A percentile compares a stretch with the other conserved stretches of the same genome.
phyloP scores from a whole-genome alignment of 2,888 invertebrate species.

The Drosophila melanosoma region DNA sequence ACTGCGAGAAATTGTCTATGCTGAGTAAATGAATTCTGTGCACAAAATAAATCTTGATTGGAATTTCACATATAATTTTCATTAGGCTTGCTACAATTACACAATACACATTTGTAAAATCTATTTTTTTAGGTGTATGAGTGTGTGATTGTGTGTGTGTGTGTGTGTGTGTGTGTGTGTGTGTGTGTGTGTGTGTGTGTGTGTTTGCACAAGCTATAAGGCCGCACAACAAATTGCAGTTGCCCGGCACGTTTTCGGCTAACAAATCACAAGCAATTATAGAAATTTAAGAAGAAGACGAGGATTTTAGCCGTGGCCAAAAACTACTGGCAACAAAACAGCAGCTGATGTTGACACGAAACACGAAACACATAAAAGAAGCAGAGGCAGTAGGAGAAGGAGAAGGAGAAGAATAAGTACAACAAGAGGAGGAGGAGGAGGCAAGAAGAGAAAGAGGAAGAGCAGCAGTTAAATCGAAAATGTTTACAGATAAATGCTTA shows the following conservation, averaged over 20 bases:
- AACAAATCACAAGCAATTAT: constrained; percentile 81
- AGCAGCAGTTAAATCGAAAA: constrained; percentile 68
- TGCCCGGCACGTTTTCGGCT: constrained; percentile 75
- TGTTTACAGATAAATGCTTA: constrained; percentile 73
- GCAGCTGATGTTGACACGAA: constrained; percentile 78
- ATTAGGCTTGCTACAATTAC: neutral
- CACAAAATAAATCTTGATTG: neutral
- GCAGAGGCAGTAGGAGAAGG: neutral
- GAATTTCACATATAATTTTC: neutral
- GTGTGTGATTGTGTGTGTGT: constrained; percentile 18
- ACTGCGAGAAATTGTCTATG: constrained; percentile 10
- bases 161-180: constrained; percentile 19
- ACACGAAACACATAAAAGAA: constrained; percentile 52
- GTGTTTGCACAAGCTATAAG: constrained; percentile 34
- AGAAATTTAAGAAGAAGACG: constrained; percentile 79
- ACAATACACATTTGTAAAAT: neutral
- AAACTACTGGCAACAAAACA: constrained; percentile 38
- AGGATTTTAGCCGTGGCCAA: constrained; percentile 20
- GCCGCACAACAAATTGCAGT: constrained; percentile 74
- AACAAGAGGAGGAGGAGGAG: neutral
- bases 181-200: constrained; percentile 18
- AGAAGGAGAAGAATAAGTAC: neutral
- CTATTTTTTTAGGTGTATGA: constrained; percentile 18
- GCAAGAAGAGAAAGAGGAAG: neutral
- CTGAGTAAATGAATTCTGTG: neutral